Evolutionary conservation across 2,888 invertebrate genomes (phyloP), one percentile per base, ranked within the genome.

Genomic region (Sinopyrophorus schimmeli): DNA sequence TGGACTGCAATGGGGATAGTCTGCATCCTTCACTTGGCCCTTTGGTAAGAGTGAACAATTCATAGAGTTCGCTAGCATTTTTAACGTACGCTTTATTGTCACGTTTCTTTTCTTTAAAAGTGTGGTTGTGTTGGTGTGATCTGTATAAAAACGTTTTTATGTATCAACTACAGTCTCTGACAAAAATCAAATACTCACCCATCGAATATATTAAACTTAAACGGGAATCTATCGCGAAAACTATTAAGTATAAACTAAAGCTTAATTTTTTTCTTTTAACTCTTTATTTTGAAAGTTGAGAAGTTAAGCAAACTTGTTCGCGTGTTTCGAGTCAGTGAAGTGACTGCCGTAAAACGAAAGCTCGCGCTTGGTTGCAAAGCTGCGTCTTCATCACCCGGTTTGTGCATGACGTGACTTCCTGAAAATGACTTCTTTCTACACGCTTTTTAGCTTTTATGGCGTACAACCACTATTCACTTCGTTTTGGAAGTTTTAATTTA

Each of bases 361-460:
- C 48, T 46, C 44, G 48, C 51, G 56, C 51, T 48, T 54, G 47
- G 48, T 38, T 54, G 52, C 39, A 46, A 56, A 56, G 41, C 56
- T 54, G 54, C 54, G 54, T 53, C 57, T 57, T 57, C 53, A 54
- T 51, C 53, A 44, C 57, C 40, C 50, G 41, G n/a, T 41, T 53
- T 57, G 54, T 54, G 49, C 44, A 54, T 56, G 56, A 56, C 56
- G 54, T 52, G 50, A 47, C 50, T 57, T 57, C 52, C 57, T 54
- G 54, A 47, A 47, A 52, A 54, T 54, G 57, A 54, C 53, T 54
- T 57, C 47, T 56, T 50, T 48, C 48, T 48, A 28, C 41, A 47
- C 50, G 47, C 50, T 40, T 47, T 38, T 50, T 35, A 47, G 37
- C 42, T 50, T 53, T 55, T 53, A 50, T 46, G 23, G 44, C 39